Evolutionary conservation across 1,140 invertebrate genomes (phyloP).

Genomic region (Philopotamus ludificatus): DNA sequence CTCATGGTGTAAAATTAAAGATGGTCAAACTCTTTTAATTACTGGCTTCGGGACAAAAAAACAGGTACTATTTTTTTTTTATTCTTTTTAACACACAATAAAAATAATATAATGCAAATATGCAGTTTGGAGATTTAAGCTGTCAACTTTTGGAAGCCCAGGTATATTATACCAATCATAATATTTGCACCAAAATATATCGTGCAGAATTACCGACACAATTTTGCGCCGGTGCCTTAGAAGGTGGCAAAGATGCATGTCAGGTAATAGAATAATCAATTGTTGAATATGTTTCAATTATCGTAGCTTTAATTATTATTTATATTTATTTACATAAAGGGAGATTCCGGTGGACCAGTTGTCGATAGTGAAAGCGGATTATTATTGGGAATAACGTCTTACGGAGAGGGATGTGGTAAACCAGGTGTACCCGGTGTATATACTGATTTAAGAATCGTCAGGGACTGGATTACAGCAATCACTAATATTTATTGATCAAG

Average conservation of each 20-base stretch:
- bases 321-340: neutral
- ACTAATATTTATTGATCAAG: neutral
- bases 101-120: neutral
- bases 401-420: neutral
- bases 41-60: slow-evolving; percentile 1
- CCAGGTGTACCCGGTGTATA: slow-evolving; percentile 1
- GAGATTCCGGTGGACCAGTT: slow-evolving; percentile 16
- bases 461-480: slow-evolving; percentile 1
- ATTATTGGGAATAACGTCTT: slow-evolving; percentile 3
- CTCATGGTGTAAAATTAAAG: neutral
- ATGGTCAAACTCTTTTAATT: neutral
- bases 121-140: neutral
- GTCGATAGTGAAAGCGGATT: neutral
- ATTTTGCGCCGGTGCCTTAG: neutral
- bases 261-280: neutral
- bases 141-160: neutral
- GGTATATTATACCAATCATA: neutral
- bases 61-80: neutral
- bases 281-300: neutral
- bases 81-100: neutral
- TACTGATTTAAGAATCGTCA: neutral
- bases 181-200: neutral
- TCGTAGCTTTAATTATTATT: neutral
- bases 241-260: slow-evolving; percentile 15
- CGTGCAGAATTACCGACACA: neutral